phyloP scores from a whole-genome alignment of 1,140 invertebrate genomes.

The Batillaria attramentaria region DNA sequence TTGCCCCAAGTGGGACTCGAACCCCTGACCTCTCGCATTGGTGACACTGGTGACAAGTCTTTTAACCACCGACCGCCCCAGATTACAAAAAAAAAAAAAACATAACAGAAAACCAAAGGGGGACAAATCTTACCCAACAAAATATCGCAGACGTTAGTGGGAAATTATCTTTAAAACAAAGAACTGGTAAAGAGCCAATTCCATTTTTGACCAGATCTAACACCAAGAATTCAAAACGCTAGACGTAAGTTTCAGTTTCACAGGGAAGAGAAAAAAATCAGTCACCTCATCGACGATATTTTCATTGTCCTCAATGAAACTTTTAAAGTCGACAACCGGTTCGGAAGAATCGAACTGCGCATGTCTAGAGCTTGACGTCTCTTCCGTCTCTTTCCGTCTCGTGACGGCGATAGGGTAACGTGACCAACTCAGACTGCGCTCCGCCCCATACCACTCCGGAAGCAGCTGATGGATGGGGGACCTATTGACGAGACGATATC shows the following conservation, averaged over 20 bases:
- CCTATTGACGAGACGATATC: conserved; percentile 37
- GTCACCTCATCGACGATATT: conserved; percentile 54
- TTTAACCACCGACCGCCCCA: no score
- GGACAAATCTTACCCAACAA: background rate
- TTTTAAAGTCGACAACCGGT: conserved; percentile 57
- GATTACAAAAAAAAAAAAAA: no score
- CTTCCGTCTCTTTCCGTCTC: conserved; percentile 55
- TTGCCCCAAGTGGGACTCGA: no score
- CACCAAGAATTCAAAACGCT: background rate
- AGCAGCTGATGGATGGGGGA: conserved; percentile 28
- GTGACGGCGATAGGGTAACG: conserved; percentile 53
- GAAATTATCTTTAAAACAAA: background rate
- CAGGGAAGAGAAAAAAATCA: background rate
- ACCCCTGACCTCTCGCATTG: no score
- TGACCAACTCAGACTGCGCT: conserved; percentile 43
- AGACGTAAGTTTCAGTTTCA: background rate
- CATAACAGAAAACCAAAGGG: background rate
- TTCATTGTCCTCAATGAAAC: conserved; percentile 55
- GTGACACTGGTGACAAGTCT: no score
- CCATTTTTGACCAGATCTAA: background rate
- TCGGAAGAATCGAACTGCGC: conserved; percentile 53
- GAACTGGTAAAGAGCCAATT: no score
- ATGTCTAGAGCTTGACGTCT: conserved; percentile 56
- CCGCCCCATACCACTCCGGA: conserved; percentile 34
- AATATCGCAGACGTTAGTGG: background rate